These are phyloP conservation scores for Eurytoma adleriae DNA, from an alignment of 2,888 invertebrate genomes.

Conservation along the genomic window DNA sequence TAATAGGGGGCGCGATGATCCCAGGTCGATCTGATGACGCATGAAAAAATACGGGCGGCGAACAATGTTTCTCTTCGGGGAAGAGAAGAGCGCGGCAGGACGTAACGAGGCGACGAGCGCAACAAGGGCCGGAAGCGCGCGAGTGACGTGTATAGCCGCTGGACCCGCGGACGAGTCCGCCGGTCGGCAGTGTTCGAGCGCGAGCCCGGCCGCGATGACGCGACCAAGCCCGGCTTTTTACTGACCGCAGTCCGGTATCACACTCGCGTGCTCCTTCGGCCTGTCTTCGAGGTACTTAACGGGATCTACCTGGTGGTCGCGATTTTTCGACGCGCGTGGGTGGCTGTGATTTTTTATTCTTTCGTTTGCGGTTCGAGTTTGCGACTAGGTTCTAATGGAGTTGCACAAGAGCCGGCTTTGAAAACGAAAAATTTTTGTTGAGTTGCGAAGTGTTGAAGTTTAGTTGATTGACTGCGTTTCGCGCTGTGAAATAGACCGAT, in stretches of 20 bases:
- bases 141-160: neutral
- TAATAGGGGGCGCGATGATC: neutral
- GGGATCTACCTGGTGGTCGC: neutral
- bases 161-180: neutral
- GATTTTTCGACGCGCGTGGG: neutral
- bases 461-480: no score
- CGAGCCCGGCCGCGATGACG: constrained; percentile 14
- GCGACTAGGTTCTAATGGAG: no score
- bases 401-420: no score
- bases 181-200: neutral
- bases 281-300: neutral
- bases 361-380: no score
- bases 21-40: constrained; percentile 12
- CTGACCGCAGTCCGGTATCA: neutral
- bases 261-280: neutral
- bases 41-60: constrained; percentile 9
- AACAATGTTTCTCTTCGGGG: no score
- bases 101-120: no score
- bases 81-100: no score
- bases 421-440: no score
- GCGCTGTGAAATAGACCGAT: no score
- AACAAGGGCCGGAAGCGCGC: neutral
- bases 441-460: no score
- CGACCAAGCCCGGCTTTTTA: neutral
- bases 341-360: neutral